These are phyloP conservation scores for Gymnothorax reevesii DNA, from an alignment of 2,797 vertebrate genomes.

Conservation along the genomic window DNA sequence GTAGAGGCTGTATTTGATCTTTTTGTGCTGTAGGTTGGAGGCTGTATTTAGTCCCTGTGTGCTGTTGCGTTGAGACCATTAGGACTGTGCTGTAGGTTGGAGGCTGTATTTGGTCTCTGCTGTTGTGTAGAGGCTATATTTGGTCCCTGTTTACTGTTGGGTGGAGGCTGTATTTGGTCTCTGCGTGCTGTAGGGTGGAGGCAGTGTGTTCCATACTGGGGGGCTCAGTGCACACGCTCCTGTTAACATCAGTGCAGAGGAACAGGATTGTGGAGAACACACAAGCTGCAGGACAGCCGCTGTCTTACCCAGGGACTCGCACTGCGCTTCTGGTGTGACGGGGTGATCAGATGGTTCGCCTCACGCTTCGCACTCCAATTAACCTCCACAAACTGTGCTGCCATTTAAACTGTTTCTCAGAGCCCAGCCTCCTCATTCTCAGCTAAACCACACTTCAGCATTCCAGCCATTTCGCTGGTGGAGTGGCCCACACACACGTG, in stretches of 20 bases:
- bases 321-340: not conserved
- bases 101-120: no score
- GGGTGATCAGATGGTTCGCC: constrained; percentile 20
- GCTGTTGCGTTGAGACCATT: no score
- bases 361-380: constrained; percentile 28
- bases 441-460: constrained; percentile 8
- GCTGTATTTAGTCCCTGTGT: no score
- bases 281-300: not conserved
- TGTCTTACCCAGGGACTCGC: not conserved
- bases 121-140: not conserved
- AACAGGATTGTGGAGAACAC: not conserved
- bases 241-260: not conserved
- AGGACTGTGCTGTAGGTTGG: no score
- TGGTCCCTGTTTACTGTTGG: no score
- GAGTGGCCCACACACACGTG: not conserved
- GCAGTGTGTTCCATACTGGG: not conserved
- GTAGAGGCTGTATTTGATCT: no score
- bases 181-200: not conserved
- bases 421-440: constrained; percentile 29
- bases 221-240: not conserved
- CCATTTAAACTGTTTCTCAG: constrained; percentile 46
- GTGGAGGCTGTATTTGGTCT: not conserved
- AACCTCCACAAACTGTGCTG: constrained; percentile 35
- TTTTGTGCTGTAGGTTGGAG: not conserved
- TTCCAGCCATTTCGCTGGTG: constrained; percentile 28